Conservation (phyloP, 2,113 vertebrate genomes). For the Ptilonorhynchus violaceus region DNA sequence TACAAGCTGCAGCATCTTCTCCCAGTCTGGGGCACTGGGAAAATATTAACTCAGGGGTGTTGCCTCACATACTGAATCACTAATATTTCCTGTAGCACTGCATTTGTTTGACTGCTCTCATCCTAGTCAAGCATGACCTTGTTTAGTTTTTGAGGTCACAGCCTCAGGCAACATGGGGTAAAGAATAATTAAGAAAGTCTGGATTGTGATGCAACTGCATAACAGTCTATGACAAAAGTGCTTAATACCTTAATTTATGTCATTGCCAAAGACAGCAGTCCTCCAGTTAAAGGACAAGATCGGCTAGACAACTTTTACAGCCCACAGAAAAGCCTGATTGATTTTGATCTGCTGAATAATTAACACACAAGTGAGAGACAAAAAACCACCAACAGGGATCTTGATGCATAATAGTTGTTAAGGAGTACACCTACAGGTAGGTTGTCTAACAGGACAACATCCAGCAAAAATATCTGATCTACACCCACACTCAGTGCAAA, state of each 20-base stretch:
- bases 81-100: neutral
- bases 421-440: neutral
- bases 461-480: neutral
- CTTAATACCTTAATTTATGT: neutral
- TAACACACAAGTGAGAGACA: neutral
- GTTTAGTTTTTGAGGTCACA: neutral
- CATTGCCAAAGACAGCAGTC: neutral
- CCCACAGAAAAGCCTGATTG: neutral
- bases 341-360: neutral
- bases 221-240: neutral
- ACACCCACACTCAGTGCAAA: neutral
- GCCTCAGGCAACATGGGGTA: neutral
- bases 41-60: conserved; percentile 18
- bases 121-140: neutral
- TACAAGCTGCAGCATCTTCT: neutral
- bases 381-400: neutral
- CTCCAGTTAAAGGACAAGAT: neutral
- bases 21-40: neutral
- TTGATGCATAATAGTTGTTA: rapidly evolving
- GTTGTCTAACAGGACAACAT: neutral
- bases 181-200: conserved; percentile 46
- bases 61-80: neutral
- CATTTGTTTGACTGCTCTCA: conserved; percentile 12
- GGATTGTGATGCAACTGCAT: conserved; percentile 9
- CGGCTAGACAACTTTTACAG: neutral